phyloP scores from a whole-genome alignment of 2,113 vertebrate genomes.

The Pithys albifrons region DNA sequence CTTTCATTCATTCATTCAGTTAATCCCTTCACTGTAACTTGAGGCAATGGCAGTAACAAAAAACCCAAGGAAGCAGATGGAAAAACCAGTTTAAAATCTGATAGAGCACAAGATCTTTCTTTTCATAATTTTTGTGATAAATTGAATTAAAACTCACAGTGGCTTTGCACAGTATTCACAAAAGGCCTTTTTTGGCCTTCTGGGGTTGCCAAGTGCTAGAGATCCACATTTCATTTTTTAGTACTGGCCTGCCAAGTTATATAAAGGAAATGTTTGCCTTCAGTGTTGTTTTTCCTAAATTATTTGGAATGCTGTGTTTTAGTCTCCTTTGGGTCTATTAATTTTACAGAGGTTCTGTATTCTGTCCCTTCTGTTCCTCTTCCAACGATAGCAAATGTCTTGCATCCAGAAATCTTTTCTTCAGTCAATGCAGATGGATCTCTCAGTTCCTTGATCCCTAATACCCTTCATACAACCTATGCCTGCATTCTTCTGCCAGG shows the following conservation, averaged over 20 bases:
- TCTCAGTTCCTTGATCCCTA: not conserved
- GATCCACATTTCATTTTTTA: slow-evolving; percentile 33
- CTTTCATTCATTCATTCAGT: not conserved
- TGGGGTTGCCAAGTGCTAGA: not conserved
- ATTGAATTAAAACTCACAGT: not conserved
- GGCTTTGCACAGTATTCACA: slow-evolving; percentile 4
- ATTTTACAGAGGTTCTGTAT: slow-evolving; percentile 28
- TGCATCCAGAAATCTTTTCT: not conserved
- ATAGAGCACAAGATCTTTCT: not conserved
- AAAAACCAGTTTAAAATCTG: slow-evolving; percentile 6
- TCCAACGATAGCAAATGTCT: slow-evolving; percentile 23
- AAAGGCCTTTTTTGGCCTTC: not conserved
- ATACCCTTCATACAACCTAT: not conserved
- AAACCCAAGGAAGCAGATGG: not conserved
- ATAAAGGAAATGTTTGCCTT: slow-evolving; percentile 51
- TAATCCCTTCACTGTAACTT: not conserved
- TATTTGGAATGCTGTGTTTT: slow-evolving; percentile 36
- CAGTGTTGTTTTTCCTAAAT: slow-evolving; percentile 29
- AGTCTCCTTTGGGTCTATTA: slow-evolving; percentile 34
- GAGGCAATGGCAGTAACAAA: not conserved
- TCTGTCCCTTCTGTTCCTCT: not conserved
- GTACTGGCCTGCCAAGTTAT: slow-evolving; percentile 38
- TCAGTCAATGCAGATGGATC: not conserved
- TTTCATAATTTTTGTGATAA: not conserved
- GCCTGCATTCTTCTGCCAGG: not conserved